Percentiles rank a stretch among this genome's conserved stretches.
These are phyloP conservation scores for Heliothis virescens DNA, from an alignment of 1,140 invertebrate species.

Conservation along the genomic window DNA sequence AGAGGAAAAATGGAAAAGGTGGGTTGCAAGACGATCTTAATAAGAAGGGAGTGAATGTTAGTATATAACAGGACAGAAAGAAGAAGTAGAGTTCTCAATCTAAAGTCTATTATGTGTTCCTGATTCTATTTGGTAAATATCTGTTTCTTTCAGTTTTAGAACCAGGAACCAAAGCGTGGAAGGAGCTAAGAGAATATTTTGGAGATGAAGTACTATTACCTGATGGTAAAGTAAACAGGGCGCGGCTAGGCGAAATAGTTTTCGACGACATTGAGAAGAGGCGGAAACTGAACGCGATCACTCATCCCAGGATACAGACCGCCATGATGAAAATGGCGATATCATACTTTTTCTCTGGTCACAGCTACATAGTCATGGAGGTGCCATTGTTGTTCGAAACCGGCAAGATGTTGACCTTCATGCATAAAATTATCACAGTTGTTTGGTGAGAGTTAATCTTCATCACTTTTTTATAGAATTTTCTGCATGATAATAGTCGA, in stretches of 20 bases:
- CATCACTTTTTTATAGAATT: neutral
- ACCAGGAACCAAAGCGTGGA: slow-evolving; percentile 92
- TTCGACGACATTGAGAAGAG: slow-evolving; percentile 91
- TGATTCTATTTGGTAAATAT: no score
- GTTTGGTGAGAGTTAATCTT: slow-evolving; percentile 89
- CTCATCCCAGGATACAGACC: slow-evolving; percentile 93
- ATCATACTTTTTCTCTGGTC: slow-evolving; percentile 90
- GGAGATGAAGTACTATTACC: slow-evolving; percentile 90
- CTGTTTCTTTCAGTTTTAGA: slow-evolving; percentile 90
- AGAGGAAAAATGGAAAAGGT: no score
- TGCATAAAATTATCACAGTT: slow-evolving; percentile 94
- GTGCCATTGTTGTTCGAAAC: slow-evolving; percentile 94
- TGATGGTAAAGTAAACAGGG: slow-evolving; percentile 90
- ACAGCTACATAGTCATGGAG: slow-evolving; percentile 94
- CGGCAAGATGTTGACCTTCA: slow-evolving; percentile 90
- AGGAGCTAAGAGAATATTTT: slow-evolving; percentile 90
- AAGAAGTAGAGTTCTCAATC: no score
- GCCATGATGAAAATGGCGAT: slow-evolving; percentile 91
- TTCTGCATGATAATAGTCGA: neutral
- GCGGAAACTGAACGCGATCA: slow-evolving; percentile 91
- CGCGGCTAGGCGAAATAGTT: slow-evolving; percentile 90
- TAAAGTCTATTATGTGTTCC: no score
- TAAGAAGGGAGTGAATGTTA: no score
- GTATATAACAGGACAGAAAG: no score
- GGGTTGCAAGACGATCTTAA: no score